phyloP scores from a whole-genome alignment of 2,797 vertebrate species.

The Tenualosa thibaudeaui region DNA sequence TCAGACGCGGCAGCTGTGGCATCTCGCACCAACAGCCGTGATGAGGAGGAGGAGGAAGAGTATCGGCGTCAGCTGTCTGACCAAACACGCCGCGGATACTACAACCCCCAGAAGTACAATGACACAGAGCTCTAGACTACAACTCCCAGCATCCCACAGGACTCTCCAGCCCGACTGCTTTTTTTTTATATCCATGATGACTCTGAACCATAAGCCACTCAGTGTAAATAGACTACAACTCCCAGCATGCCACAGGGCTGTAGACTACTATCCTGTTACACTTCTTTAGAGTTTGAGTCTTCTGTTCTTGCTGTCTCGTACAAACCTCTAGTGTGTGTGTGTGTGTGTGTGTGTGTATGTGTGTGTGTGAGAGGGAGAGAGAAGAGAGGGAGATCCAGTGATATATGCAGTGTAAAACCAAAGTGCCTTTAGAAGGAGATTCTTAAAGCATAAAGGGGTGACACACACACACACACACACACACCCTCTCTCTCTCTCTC shows the following conservation, averaged over 20 bases:
- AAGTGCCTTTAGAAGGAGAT: conserved; percentile 10
- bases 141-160: background rate
- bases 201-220: background rate
- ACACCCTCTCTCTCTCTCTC: no score
- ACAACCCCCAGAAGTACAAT: conserved; percentile 87
- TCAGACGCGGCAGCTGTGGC: background rate
- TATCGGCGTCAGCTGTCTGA: conserved; percentile 88
- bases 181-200: background rate
- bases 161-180: no score
- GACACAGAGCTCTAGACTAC: conserved; percentile 88
- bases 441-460: background rate
- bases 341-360: background rate
- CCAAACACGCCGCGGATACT: conserved; percentile 85
- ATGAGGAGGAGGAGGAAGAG: conserved; percentile 77
- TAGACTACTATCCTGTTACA: background rate
- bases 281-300: background rate
- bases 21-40: conserved; percentile 58
- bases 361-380: background rate
- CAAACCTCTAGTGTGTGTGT: background rate
- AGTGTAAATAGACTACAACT: conserved; percentile 8
- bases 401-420: background rate
- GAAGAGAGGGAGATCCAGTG: background rate
- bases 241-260: background rate
- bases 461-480: background rate
- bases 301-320: background rate